Conservation (phyloP, 1,140 invertebrate species). For the Macrotrachela quadricornifera region DNA sequence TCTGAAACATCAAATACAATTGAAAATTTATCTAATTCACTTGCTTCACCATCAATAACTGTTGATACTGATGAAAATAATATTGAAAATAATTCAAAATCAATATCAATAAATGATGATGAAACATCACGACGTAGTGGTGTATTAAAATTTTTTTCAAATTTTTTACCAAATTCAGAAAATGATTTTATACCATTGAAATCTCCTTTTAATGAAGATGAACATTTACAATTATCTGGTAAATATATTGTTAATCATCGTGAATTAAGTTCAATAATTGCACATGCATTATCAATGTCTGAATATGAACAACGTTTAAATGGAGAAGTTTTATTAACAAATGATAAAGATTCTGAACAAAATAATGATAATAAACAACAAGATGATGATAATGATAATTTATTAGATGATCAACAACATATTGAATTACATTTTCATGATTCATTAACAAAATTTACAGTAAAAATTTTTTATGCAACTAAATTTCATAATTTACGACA, state of each 20-base stretch:
- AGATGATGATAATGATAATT: background rate
- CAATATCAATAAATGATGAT: too few species aligned
- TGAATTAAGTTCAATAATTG: slow-evolving; percentile 69
- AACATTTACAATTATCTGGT: slow-evolving; percentile 39
- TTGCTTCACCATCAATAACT: too few species aligned
- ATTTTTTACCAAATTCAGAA: too few species aligned
- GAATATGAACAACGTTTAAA: slow-evolving; percentile 36
- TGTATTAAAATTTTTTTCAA: too few species aligned
- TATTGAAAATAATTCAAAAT: too few species aligned
- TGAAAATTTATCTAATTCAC: too few species aligned
- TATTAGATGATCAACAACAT: background rate
- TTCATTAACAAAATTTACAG: slow-evolving; percentile 50
- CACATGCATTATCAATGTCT: slow-evolving; percentile 49
- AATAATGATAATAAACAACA: background rate
- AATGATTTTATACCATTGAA: slow-evolving; percentile 9
- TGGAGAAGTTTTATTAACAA: background rate
- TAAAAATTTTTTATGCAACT: slow-evolving; percentile 56
- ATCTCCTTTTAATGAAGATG: slow-evolving; percentile 38
- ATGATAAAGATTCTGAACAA: background rate
- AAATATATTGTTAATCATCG: slow-evolving; percentile 54
- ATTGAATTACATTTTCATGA: slow-evolving; percentile 42
- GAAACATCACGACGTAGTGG: too few species aligned
- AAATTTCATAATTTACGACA: slow-evolving; percentile 55
- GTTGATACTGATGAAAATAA: too few species aligned
- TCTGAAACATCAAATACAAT: too few species aligned